A percentile compares a stretch with the other conserved stretches of the same genome.
Conservation (phyloP, 2,888 invertebrate genomes). For the Patella depressa region DNA sequence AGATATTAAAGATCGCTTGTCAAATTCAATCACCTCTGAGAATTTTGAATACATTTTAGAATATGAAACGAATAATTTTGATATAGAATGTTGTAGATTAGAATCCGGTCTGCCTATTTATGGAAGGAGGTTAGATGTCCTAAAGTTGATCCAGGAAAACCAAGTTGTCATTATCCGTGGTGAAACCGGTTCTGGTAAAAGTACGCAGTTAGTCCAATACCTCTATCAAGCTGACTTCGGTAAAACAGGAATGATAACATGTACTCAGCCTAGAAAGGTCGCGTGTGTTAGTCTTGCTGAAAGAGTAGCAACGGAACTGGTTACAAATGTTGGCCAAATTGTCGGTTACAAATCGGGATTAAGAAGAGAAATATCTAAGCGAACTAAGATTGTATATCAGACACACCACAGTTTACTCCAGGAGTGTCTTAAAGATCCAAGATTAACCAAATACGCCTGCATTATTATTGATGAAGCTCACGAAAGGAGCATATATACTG, state of each 20-base stretch:
- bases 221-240: conserved; percentile 58
- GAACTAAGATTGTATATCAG: conserved; percentile 64
- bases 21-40: no score
- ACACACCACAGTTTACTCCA: conserved; percentile 69
- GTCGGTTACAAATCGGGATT: conserved; percentile 66
- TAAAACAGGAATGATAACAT: conserved; percentile 57
- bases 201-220: conserved; percentile 70
- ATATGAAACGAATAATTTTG: conserved; percentile 32
- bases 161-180: conserved; percentile 66
- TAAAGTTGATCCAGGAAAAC: conserved; percentile 49
- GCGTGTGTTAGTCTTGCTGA: conserved; percentile 68
- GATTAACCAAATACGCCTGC: conserved; percentile 51
- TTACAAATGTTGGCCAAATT: conserved; percentile 53
- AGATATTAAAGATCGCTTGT: conserved; percentile 22
- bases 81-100: conserved; percentile 53
- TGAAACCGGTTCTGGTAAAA: conserved; percentile 72
- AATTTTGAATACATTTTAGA: no score
- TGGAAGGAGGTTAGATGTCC: conserved; percentile 55
- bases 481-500: conserved; percentile 69
- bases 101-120: conserved; percentile 63
- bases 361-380: conserved; percentile 35
- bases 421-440: conserved; percentile 59
- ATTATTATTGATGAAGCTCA: conserved; percentile 72
- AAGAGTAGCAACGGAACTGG: conserved; percentile 66
- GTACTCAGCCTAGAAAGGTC: conserved; percentile 71